These are phyloP conservation scores for Heterodera schachtii DNA, from an alignment of 1,140 invertebrate genomes.

Conservation along the genomic window DNA sequence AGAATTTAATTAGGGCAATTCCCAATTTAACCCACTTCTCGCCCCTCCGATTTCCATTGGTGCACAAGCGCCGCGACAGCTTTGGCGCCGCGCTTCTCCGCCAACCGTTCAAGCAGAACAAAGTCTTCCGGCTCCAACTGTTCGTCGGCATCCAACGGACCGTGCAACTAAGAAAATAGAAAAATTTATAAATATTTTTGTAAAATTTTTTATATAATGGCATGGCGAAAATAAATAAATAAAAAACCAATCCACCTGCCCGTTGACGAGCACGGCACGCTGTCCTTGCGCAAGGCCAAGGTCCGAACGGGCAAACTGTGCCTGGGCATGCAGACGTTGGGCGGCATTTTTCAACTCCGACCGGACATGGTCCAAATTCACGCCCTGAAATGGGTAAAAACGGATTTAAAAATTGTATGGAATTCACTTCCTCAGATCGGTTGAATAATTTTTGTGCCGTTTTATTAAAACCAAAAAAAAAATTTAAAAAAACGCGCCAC, in stretches of 20 bases:
- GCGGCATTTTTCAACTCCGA: constrained; percentile 54
- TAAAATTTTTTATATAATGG: too few relatives aligned
- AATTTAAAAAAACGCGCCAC: too few relatives aligned
- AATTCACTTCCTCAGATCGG: too few relatives aligned
- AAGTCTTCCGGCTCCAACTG: constrained; percentile 88
- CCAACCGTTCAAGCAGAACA: constrained; percentile 80
- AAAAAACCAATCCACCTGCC: constrained; percentile 73
- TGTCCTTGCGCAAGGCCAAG: constrained; percentile 67
- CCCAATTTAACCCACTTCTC: constrained; percentile 29
- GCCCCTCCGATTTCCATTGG: constrained; percentile 50
- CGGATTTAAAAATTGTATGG: too few relatives aligned
- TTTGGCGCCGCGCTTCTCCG: constrained; percentile 60
- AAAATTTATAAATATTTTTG: too few relatives aligned
- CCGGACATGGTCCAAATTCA: constrained; percentile 67
- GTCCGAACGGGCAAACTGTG: constrained; percentile 40
- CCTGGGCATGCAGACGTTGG: background rate
- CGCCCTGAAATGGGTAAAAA: constrained; percentile 60
- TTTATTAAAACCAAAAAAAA: too few relatives aligned
- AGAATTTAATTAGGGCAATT: too few relatives aligned
- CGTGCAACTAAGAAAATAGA: too few relatives aligned
- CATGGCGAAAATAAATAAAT: background rate
- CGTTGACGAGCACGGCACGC: constrained; percentile 82
- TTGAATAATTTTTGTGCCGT: too few relatives aligned
- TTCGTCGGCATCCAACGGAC: constrained; percentile 79
- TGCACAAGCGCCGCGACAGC: constrained; percentile 49